These are phyloP conservation scores for Prunella strophiata DNA, from an alignment of 2,797 vertebrate genomes.

Conservation along the genomic window DNA sequence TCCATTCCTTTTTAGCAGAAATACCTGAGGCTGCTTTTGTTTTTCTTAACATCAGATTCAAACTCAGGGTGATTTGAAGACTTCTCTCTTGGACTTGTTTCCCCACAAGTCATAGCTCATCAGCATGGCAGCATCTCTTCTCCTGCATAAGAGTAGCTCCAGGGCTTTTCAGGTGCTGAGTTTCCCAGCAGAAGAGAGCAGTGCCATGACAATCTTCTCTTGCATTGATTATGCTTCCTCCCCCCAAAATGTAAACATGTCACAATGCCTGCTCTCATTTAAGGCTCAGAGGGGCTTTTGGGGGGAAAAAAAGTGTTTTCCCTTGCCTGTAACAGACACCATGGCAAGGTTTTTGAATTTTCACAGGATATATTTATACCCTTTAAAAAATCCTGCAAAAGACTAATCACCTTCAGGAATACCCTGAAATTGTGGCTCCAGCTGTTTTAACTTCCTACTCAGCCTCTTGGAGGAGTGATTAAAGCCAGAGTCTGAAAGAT, in stretches of 20 bases:
- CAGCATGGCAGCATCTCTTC: neutral
- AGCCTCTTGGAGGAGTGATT: neutral
- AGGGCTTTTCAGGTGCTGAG: neutral
- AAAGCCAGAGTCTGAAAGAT: neutral
- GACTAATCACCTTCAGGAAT: neutral
- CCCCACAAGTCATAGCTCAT: neutral
- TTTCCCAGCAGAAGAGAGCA: neutral
- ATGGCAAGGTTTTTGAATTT: neutral
- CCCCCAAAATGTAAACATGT: neutral
- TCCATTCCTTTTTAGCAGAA: neutral
- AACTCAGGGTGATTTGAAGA: neutral
- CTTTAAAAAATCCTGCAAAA: neutral
- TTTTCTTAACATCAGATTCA: neutral
- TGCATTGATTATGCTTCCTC: neutral
- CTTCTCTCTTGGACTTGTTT: neutral
- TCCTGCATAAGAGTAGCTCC: neutral
- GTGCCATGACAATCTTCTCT: neutral
- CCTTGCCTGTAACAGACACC: neutral
- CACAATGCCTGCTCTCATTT: neutral
- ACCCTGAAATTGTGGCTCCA: neutral
- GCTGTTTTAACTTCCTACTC: conserved; percentile 20
- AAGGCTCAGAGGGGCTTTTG: neutral
- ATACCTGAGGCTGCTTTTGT: conserved; percentile 8
- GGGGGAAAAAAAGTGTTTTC: neutral
- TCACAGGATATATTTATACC: neutral